A percentile compares a stretch with the other conserved stretches of the same genome.
phyloP scores from a whole-genome alignment of 2,113 vertebrate species.

The Nothoprocta perdicaria region DNA sequence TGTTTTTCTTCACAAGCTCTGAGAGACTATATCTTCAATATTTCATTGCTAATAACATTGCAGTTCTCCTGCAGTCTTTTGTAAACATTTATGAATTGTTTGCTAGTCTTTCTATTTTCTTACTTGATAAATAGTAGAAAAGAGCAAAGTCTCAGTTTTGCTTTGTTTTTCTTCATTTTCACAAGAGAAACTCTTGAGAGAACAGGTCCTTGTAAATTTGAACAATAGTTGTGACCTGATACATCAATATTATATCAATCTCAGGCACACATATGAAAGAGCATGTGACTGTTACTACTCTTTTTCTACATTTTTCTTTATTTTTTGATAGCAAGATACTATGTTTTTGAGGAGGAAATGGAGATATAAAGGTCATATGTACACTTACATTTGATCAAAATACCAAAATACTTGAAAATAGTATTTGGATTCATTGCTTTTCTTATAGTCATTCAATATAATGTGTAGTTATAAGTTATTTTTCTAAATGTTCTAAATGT shows the following conservation, averaged over 20 bases:
- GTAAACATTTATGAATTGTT: neutral
- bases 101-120: neutral
- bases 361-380: neutral
- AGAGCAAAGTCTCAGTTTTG: neutral
- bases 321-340: neutral
- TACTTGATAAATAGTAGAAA: neutral
- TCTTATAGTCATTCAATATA: neutral
- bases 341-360: neutral
- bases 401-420: neutral
- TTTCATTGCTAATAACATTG: neutral
- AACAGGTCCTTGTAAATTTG: neutral
- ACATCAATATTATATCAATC: slow-evolving; percentile 9
- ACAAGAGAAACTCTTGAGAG: neutral
- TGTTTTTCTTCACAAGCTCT: neutral
- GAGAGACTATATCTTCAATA: neutral
- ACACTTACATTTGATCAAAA: neutral
- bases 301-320: neutral
- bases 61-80: neutral
- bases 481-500: neutral
- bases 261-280: fast-evolving
- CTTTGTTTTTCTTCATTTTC: neutral
- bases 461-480: neutral
- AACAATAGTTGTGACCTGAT: neutral
- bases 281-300: neutral
- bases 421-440: neutral